Conservation (phyloP, 2,888 invertebrate species). For the Orthosia cruda region DNA sequence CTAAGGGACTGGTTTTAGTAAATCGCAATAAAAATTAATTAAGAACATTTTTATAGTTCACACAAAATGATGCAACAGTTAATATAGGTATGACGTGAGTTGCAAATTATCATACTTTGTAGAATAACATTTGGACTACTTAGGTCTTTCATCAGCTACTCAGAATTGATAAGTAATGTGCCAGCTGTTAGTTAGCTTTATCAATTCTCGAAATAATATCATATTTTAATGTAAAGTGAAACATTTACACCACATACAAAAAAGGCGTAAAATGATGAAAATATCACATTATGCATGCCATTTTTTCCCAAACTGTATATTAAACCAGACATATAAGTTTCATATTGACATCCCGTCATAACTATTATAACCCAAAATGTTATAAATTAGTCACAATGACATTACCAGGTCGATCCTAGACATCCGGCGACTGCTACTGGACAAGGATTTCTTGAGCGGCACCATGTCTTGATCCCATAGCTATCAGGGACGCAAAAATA, state of each 20-base stretch:
- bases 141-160: slow-evolving; percentile 3
- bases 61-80: slow-evolving; percentile 43
- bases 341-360: slow-evolving; percentile 28
- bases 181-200: not conserved
- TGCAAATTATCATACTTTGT: slow-evolving; percentile 17
- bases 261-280: not conserved
- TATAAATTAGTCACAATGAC: slow-evolving; percentile 61
- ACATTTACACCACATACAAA: slow-evolving; percentile 27
- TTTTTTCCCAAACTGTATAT: slow-evolving; percentile 5
- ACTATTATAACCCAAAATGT: slow-evolving; percentile 51
- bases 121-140: not conserved
- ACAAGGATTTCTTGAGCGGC: slow-evolving; percentile 96
- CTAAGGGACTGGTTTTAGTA: slow-evolving; percentile 36
- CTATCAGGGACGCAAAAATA: slow-evolving; percentile 89
- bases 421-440: slow-evolving; percentile 95
- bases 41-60: slow-evolving; percentile 25
- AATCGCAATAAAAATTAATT: slow-evolving; percentile 25
- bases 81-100: slow-evolving; percentile 54
- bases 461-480: slow-evolving; percentile 97
- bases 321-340: not conserved
- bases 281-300: slow-evolving; percentile 23
- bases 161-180: slow-evolving; percentile 18
- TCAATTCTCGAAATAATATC: slow-evolving; percentile 18
- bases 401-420: slow-evolving; percentile 97
- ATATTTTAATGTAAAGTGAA: slow-evolving; percentile 15